Conservation (phyloP, 2,113 vertebrate species). For the Archilochus colubris region DNA sequence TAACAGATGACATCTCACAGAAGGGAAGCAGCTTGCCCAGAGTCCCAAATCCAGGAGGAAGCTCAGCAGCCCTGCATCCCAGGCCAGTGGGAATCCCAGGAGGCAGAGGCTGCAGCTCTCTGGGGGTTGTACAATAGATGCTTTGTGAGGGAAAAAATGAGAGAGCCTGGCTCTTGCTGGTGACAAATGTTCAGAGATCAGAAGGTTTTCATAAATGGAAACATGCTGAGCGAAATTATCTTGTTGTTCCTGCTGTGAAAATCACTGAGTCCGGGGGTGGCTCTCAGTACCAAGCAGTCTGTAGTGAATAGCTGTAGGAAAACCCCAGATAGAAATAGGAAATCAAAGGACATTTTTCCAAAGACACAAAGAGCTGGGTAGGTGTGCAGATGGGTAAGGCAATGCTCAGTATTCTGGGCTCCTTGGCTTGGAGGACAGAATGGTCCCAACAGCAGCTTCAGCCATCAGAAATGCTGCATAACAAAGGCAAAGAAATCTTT, state of each 20-base stretch:
- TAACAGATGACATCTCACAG: neutral
- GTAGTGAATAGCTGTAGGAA: neutral
- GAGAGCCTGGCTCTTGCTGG: neutral
- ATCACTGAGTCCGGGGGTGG: neutral
- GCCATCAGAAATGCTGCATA: neutral
- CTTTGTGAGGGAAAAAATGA: neutral
- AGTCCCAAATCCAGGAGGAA: neutral
- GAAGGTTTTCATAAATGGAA: neutral
- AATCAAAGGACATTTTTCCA: neutral
- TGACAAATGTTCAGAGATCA: neutral
- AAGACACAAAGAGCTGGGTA: neutral
- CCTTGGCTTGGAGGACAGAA: neutral
- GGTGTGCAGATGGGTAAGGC: neutral
- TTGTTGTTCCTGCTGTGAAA: neutral
- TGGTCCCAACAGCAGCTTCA: neutral
- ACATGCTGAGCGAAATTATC: neutral
- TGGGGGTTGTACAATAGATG: fast-evolving
- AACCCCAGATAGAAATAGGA: neutral
- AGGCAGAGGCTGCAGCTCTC: fast-evolving
- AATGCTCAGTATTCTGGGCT: neutral
- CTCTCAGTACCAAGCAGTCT: neutral
- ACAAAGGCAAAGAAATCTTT: neutral
- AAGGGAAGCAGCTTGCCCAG: neutral
- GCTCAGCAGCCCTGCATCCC: neutral
- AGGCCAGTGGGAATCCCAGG: fast-evolving